Evolutionary conservation across 2,888 invertebrate genomes (phyloP), one percentile per base, ranked within the genome.

Genomic region (Mechanitis messenoides): DNA sequence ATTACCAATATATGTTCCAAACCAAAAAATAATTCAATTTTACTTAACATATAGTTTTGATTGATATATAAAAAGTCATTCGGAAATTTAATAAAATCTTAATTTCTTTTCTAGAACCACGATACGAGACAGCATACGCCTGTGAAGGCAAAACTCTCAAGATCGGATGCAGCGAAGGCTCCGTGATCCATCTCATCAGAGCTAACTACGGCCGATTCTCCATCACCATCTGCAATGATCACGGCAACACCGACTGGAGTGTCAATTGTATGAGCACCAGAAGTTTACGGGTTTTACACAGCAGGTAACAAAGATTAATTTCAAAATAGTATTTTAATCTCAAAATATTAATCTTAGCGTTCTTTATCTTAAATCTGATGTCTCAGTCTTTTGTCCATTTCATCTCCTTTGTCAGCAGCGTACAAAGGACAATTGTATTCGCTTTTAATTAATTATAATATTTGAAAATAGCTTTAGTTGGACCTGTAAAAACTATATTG

Each of bases 131-230:
- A 65, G 96, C 96, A 65, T 97, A 97, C 87, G 97, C 97, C 66
- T 98, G 98, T 85, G 97, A 98, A 90, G 96, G 97, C 69, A 96
- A 96, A 84, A 95, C 94, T 68, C 90, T 98, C 78, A 94, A 94
- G 85, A 95, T 98, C 72, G 94, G 95, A 78, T 98, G 98, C 87
- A 93, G 93, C 66, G 94, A 95, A 71, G 96, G 96, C n/a, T 95
- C 96, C 75, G 92, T 96, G 66, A 97, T 98, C 75, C 95, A 96
- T 81, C 92, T 98, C 75, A 95, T 97, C 82, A 93, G 97, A 70
- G 98, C 98, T 66, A 98, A 98, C 92, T 98, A 97, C 83, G 98
- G 98, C 59, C 93, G 97, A 76, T 98, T 97, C 88, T 97, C 96
- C 70, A 96, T 98, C 84, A 96, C 96, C 77, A 96, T 98, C 83